Base-by-base conservation (phyloP, 2,797 vertebrate genomes). In the Heterohyrax brucei region DNA sequence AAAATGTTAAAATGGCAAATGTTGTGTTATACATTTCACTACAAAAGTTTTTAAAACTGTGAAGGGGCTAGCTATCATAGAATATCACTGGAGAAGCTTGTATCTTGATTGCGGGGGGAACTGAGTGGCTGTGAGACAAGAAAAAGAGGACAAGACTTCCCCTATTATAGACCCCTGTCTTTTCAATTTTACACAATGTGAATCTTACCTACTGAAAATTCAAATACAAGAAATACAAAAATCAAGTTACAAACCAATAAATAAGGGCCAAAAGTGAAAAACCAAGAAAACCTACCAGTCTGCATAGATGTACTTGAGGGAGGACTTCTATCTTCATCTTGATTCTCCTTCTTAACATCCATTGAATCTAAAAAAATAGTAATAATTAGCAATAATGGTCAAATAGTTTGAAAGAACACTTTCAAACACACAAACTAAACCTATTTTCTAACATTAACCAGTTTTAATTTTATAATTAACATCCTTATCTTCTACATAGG, bases 321-420 rank as follows among this genome's bases (percentile, higher is more conserved):
- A 96, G 98, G 95, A 95, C 98, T 98, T 97, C 98, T 99, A 94
- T 98, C 99, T 87, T 98, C 95, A 98, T 99, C 99, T 87, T 98
- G 95, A 98, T 99, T 99, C 90, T 99, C 99, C 97, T 99, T 99
- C 98, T 98, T 99, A 95, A 98, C 97, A 96, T 99, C 99, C 98
- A 99, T 99, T 96, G 98, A 99, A 98, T 99, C 99, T 99, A 97
- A 97, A 98, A 56, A 97, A 98, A 97, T 92, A 98, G 93, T 2
- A 94, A 59, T 7, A 84, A 62, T 91, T 39, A 93, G 56, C 22
- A 95, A 95, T 76, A 76, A 53, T 30, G 16, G 16, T 48, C 46
- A 97, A 89, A 79, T 7, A 78, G 39, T 85, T 13, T 95, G 24
- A 96, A 95, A 94, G 28, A 89, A 4, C 7, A 95, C 39, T 91